A percentile compares a stretch with the other conserved stretches of the same genome.
Evolutionary conservation across 1,140 invertebrate genomes (phyloP).

Genomic region (Eubasilissa regina): DNA sequence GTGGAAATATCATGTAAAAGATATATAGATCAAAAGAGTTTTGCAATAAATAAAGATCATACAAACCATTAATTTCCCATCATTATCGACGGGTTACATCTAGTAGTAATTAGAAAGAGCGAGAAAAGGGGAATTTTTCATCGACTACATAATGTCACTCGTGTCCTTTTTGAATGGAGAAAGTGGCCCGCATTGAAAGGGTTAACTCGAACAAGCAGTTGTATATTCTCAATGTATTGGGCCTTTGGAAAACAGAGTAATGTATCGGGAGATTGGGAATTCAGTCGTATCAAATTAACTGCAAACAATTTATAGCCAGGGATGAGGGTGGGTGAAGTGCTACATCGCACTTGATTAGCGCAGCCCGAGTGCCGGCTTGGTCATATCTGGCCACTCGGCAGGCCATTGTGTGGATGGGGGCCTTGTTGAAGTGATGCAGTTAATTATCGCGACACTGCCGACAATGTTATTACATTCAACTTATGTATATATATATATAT

Average conservation of each 20-base stretch:
- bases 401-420: constrained; percentile 32
- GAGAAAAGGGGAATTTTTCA: too few relatives aligned
- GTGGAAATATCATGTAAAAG: too few relatives aligned
- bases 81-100: too few relatives aligned
- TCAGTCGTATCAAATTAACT: constrained; percentile 54
- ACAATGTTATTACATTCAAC: background rate
- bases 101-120: too few relatives aligned
- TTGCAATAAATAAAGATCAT: too few relatives aligned
- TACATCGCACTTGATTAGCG: constrained; percentile 48
- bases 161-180: too few relatives aligned
- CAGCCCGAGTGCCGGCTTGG: constrained; percentile 5
- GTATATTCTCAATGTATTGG: background rate
- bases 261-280: constrained; percentile 21
- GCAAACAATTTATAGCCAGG: constrained; percentile 52
- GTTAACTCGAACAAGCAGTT: background rate
- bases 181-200: too few relatives aligned
- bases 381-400: constrained; percentile 25
- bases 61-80: too few relatives aligned
- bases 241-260: background rate
- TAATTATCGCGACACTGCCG: constrained; percentile 26
- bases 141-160: too few relatives aligned
- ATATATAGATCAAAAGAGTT: too few relatives aligned
- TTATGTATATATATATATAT: background rate
- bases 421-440: constrained; percentile 7
- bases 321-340: background rate